Evolutionary conservation across 2,888 invertebrate species (phyloP), one percentile per base, ranked within the genome.

Genomic region (Boloria euphrosyne): DNA sequence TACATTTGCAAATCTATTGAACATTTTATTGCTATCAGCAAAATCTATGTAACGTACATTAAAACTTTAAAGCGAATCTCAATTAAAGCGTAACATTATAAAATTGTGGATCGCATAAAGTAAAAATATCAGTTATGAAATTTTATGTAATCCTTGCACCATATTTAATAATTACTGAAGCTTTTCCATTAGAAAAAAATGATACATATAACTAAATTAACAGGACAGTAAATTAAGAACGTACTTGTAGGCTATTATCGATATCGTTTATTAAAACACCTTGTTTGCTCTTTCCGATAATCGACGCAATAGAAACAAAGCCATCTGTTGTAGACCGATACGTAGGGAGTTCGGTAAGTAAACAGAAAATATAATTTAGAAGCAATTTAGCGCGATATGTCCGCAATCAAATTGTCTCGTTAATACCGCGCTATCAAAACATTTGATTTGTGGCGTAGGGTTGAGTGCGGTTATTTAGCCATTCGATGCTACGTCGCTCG

Each of bases 371-470:
- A 92, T 92, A 91, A 92, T 92, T 92, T 91, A 90, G 89, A 89
- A 92, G 91, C 92, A 92, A 92, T 92, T 92, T 92, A 85, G 86
- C 87, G 87, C 83, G 89, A 91, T 91, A 90, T 90, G 91, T 90
- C 90, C 90, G 92, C 90, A 92, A 92, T 92, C 92, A 92, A 92
- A 92, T 92, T 92, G 92, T 92, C 92, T 92, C 91, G 92, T 92
- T 92, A 91, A 90, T 90, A 87, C 89, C 86, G 81, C 84, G 90
- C 90, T 92, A 92, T 92, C 90, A 92, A 90, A 92, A 92, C 92
- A 92, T 92, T 92, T 92, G 92, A 92, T 92, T 92, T 92, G 92
- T 92, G 90, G 90, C 79, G 80, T 81, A 82, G 85, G 85, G 86
- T 81, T 82, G 82, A 77, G 73, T 78, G 79, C 77, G 81, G 88